Evolutionary conservation across 2,797 vertebrate species (phyloP), one percentile per base, ranked within the genome.

Genomic region (Salmo trutta): DNA sequence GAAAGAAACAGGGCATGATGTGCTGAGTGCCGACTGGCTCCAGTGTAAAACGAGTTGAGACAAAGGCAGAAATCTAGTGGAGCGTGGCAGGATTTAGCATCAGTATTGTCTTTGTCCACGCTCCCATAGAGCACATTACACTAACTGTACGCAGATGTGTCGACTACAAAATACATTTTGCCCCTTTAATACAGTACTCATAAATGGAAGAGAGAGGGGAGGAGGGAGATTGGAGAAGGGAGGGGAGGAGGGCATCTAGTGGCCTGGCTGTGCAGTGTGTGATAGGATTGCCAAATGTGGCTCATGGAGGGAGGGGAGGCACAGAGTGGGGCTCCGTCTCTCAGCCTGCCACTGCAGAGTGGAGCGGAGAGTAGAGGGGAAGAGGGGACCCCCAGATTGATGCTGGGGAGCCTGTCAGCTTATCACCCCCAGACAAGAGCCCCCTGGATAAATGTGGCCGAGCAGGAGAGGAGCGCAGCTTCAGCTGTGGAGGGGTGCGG

Each of bases 381-480:
- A 73, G 78, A 77, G 79, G 84, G 86, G 86, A 89, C 83, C 86
- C 88, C 84, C 85, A 88, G 88, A 88, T 88, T 88, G 87, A 47
- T 87, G 90, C 88, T 88, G 88, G 88, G 90, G 90, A 90, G 90
- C 89, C 90, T 91, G 91, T 88, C 90, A 88, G 91, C 93, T 95
- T 95, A 95, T 95, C 95, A 90, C 92, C 91, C 91, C 85, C 90
- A 93, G 92, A 94, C 94, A 95, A 95, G 90, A 92, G 89, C 89
- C 93, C 88, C 91, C 88, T 82, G 91, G 90, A 93, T 92, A 93
- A 93, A 93, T 89, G 88, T 85, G 91, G 91, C 91, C 84, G 91
- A 91, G 88, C 90, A 90, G 90, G 76, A 93, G 88, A 91, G 84
- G 88, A 92, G 89, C 86, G 87, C 85, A 83, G 89, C 86, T 86